These are phyloP conservation scores for Macropus fuliginosus DNA, from an alignment of 2,797 vertebrate genomes.

Conservation along the genomic window DNA sequence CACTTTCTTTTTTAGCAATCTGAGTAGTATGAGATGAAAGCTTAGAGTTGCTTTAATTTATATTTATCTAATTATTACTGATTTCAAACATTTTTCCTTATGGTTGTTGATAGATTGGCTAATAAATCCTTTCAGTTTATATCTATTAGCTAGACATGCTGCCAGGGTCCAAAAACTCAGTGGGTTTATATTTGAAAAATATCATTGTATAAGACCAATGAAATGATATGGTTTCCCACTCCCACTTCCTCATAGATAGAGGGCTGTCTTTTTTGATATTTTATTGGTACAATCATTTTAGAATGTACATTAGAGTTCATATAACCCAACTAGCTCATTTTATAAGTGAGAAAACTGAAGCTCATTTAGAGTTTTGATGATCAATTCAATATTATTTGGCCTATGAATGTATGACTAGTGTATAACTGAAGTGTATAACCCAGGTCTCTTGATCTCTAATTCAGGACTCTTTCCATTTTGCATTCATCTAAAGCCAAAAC, in stretches of 20 bases:
- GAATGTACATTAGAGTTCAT: neutral
- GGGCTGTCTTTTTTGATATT: neutral
- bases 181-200: neutral
- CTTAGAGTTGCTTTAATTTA: neutral
- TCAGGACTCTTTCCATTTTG: accelerated
- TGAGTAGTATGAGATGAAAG: neutral
- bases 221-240: neutral
- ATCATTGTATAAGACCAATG: accelerated
- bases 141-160: neutral
- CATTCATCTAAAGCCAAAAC: conserved; percentile 29
- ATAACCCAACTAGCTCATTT: neutral
- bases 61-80: neutral
- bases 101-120: neutral
- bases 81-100: neutral
- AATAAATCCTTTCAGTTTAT: neutral
- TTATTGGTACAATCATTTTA: neutral
- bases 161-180: neutral
- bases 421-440: neutral
- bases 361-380: neutral
- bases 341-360: neutral
- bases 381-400: neutral
- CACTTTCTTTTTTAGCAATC: neutral
- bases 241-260: neutral
- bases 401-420: neutral
- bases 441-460: neutral